Evolutionary conservation across 2,888 invertebrate genomes (phyloP).

Genomic region (Sesamia inferens): DNA sequence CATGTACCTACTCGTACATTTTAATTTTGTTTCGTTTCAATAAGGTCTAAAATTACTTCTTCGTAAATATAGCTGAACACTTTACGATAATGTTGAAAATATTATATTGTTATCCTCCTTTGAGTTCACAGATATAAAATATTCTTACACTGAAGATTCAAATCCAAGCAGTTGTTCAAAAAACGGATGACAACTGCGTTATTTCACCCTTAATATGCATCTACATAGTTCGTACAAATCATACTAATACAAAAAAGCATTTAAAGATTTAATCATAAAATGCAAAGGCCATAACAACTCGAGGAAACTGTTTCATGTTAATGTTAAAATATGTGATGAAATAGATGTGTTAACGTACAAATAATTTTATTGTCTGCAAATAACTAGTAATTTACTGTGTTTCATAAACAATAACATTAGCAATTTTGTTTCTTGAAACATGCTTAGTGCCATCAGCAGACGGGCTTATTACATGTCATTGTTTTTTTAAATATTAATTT

Average conservation of each 20-base stretch:
- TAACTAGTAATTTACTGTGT: conserved; percentile 83
- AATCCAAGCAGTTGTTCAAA: conserved; percentile 26
- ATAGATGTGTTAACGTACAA: conserved; percentile 84
- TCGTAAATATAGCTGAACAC: conserved; percentile 29
- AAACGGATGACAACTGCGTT: conserved; percentile 33
- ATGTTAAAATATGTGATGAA: conserved; percentile 77
- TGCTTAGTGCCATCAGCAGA: conserved; percentile 87
- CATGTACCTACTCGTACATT: conserved; percentile 28
- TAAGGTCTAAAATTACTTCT: conserved; percentile 43
- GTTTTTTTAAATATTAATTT: conserved; percentile 82
- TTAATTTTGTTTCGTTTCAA: conserved; percentile 21
- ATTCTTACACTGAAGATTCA: conserved; percentile 18
- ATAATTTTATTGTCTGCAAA: conserved; percentile 83
- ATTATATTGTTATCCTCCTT: conserved; percentile 45
- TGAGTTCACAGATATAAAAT: conserved; percentile 32
- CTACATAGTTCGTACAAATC: conserved; percentile 63
- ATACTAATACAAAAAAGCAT: conserved; percentile 67
- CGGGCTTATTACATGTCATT: conserved; percentile 80
- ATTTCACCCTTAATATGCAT: conserved; percentile 48
- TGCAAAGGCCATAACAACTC: conserved; percentile 67
- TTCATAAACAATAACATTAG: conserved; percentile 76
- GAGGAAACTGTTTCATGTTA: conserved; percentile 63
- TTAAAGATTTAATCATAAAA: conserved; percentile 66
- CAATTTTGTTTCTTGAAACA: conserved; percentile 81
- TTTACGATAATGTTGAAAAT: conserved; percentile 28